Evolutionary conservation across 2,888 invertebrate genomes (phyloP), one percentile per base, ranked within the genome.

Genomic region (Caenorhabditis sulstoni): DNA sequence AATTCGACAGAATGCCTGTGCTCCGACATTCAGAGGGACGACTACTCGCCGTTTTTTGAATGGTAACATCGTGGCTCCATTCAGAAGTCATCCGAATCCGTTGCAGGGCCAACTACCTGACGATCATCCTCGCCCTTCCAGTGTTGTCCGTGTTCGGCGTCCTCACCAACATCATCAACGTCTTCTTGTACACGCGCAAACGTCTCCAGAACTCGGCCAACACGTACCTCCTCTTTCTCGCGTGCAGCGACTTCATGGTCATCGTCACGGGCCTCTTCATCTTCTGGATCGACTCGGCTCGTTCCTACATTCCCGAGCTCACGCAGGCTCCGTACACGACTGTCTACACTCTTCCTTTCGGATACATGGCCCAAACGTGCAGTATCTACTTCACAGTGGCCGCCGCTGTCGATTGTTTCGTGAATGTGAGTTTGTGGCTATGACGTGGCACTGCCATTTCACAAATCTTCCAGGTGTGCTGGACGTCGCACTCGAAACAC

Each of bases 291-390:
- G 84, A 81, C 47, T 81, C 81, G 7, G 82, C 81, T 2, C 59
- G 82, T 23, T 84, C 86, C 23, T 90, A 90, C 71, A 85, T 90
- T 37, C 85, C 86, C 5, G 86, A 84, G 45, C 81, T 90, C 23
- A 81, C 86, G 7, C 79, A 86, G 18, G 87, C 89, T 8, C 89
- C 90, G 7, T 87, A 90, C 71, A 86, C 87, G 0, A 87, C 90
- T 0, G 87, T 90, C 3, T 89, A 90, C 79, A 85, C 89, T 0
- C 79, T 90, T 14, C 90, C 89, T 3, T 85, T 90, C 39, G 88
- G 89, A 16, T 89, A 90, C 68, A 90, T 90, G 89, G 90, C 90
- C 14, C 90, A 90, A 71, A 89, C 90, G 0, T 87, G 88, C 67
- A 86, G 86, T 57, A 88, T 90, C 47, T 90, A 90, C 74, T 89